Conservation (phyloP, 2,113 vertebrate species). For the Gobius niger region DNA sequence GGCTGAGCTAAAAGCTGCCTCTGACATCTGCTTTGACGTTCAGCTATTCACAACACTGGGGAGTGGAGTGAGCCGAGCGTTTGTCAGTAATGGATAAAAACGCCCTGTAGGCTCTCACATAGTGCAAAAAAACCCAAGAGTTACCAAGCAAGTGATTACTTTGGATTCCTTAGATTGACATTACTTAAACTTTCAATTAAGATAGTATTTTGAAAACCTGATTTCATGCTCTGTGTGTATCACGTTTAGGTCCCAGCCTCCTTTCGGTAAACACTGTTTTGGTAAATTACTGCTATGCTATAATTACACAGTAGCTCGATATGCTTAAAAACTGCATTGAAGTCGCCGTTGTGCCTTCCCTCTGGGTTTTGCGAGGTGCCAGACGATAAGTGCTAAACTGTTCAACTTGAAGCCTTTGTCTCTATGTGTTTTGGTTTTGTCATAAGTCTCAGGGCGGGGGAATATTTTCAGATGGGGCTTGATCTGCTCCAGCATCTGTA, state of each 20-base stretch:
- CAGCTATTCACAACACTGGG: constrained; percentile 49
- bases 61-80: constrained; percentile 31
- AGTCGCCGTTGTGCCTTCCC: not conserved
- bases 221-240: not conserved
- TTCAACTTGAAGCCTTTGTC: not conserved
- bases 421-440: constrained; percentile 20
- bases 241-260: not conserved
- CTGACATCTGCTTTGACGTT: constrained; percentile 64
- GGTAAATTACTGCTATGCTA: not conserved
- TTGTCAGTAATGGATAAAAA: constrained; percentile 49
- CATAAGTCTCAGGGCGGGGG: constrained; percentile 1
- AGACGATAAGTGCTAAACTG: not conserved
- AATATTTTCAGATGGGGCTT: constrained; percentile 24
- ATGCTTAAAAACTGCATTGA: not conserved
- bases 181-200: no score
- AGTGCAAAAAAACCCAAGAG: constrained; percentile 1
- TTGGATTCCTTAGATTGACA: no score
- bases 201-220: no score
- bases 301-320: constrained; percentile 2
- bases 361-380: not conserved
- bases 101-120: constrained; percentile 21
- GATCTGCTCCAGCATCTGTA: constrained; percentile 1
- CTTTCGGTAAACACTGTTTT: not conserved
- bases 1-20: constrained; percentile 29
- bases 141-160: not conserved